Evolutionary conservation across 2,888 invertebrate species (phyloP), one percentile per base, ranked within the genome.

Genomic region (Dexiosoma caninum): DNA sequence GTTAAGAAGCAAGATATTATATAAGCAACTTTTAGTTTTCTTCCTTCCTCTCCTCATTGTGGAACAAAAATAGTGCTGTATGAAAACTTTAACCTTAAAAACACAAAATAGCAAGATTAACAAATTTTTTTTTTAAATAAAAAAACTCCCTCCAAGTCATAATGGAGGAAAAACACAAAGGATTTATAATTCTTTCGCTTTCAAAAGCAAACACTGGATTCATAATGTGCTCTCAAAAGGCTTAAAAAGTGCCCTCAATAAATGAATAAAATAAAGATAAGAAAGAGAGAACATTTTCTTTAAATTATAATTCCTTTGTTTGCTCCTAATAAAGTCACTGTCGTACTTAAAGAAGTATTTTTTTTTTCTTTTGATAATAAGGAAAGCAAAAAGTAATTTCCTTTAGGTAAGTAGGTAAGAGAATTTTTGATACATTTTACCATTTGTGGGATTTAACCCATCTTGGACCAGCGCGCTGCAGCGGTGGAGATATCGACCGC

Each of bases 11-110:
- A n/a, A n/a, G n/a, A n/a, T n/a, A n/a, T n/a, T n/a, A n/a, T n/a
- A n/a, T n/a, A n/a, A n/a, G n/a, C n/a, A n/a, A n/a, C n/a, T n/a
- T n/a, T n/a, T n/a, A n/a, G 4, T 21, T 27, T 5, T 27, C 6
- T 5, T 27, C 27, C 27, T 27, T 3, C 9, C 7, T 12, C 32
- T 2, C 21, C 12, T 21, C 21, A 27, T 12, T 1, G 0, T 7
- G 23, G 9, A 21, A 32, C 12, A 8, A 4, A 19, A 4, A 21
- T 30, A 32, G 9, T 42, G 44, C 8, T 7, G 16, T 10, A 40
- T 32, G 10, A 21, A 42, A 66, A 42, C 30, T 59, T 67, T 42
- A 75, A 53, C 51, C 59, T 51, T 44, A 42, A 67, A 30, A 51
- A 64, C 30, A 40, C n/a, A 37, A 40, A 60, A 49, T 35, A 46